Base-by-base conservation (phyloP, 1,140 invertebrate genomes). In the Drosophila erecta region DNA sequence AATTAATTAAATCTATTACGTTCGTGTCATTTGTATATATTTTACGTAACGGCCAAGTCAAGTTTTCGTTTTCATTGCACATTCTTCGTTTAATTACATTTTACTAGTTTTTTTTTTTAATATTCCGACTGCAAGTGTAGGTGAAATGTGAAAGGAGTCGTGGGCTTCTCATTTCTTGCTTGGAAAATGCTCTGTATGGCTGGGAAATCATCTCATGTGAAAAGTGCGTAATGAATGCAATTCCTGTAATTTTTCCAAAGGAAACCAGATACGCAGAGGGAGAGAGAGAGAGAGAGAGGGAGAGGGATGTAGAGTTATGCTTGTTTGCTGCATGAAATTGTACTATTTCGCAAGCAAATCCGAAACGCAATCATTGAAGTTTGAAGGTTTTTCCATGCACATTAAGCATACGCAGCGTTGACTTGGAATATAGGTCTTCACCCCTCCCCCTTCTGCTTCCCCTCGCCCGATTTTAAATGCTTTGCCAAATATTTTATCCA, bases 171-270 rank as follows among this genome's bases (percentile, higher is more conserved):
- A 12, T 1, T 2, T 33, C 7, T 22, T 14, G 11, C 2, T 3
- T 3, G 11, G 15, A 10, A 41, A 62, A 33, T 57, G 27, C 53
- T 64, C 37, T 64, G 54, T 58, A 27, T 35, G 47, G 37, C 38
- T 35, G 38, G 27, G 14, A 33, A 54, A 38, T 22, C 50, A 30
- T 10, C 55, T 46, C 27, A 64, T 66, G 44, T 37, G 62, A 65
- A 65, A 67, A 51, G 65, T 69, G 65, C 47, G 40, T 66, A 54
- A 44, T 69, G 61, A 69, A 69, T 69, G 61, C 65, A 66, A 69
- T 69, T 67, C 40, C 47, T 54, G 47, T 11, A 54, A 54, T 50
- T 57, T 22, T 30, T 33, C 4, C 24, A 14, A 60, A 46, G 7
- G 30, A 30, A 30, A 10, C 30, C 30, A 30, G 7, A 30, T 30